These are phyloP conservation scores for Mactra quadrangularis DNA, from an alignment of 1,140 invertebrate genomes.

Conservation along the genomic window DNA sequence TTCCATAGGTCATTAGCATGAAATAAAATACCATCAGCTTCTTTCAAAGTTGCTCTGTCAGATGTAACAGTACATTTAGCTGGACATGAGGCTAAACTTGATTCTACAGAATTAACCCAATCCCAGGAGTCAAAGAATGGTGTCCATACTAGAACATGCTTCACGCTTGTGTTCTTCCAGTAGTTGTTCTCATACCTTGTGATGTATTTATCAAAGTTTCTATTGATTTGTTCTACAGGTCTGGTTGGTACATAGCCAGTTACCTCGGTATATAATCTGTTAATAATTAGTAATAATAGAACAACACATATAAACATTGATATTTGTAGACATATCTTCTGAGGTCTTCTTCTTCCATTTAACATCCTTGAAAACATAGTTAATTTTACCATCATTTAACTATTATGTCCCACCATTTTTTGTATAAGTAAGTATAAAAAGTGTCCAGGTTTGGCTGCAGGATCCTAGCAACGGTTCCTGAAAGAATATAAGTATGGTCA, in stretches of 20 bases:
- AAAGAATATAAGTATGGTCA: too few relatives aligned
- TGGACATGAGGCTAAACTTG: constrained; percentile 15
- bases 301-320: constrained; percentile 13
- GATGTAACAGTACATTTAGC: constrained; percentile 23
- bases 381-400: too few relatives aligned
- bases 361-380: not conserved
- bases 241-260: constrained; percentile 16
- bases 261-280: constrained; percentile 7
- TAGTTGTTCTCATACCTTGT: constrained; percentile 43
- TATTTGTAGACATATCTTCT: constrained; percentile 13
- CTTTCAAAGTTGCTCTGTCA: constrained; percentile 28
- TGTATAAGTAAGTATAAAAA: too few relatives aligned
- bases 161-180: constrained; percentile 17
- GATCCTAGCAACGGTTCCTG: too few relatives aligned
- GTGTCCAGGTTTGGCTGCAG: too few relatives aligned
- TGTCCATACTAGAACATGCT: constrained; percentile 51
- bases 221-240: constrained; percentile 43
- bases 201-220: constrained; percentile 48
- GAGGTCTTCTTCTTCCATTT: not conserved
- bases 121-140: constrained; percentile 46
- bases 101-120: constrained; percentile 33
- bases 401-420: too few relatives aligned
- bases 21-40: constrained; percentile 47
- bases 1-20: constrained; percentile 55
- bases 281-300: constrained; percentile 15